A percentile compares a stretch with the other conserved stretches of the same genome.
Conservation (phyloP, 2,113 vertebrate genomes). For the Lophius piscatorius region DNA sequence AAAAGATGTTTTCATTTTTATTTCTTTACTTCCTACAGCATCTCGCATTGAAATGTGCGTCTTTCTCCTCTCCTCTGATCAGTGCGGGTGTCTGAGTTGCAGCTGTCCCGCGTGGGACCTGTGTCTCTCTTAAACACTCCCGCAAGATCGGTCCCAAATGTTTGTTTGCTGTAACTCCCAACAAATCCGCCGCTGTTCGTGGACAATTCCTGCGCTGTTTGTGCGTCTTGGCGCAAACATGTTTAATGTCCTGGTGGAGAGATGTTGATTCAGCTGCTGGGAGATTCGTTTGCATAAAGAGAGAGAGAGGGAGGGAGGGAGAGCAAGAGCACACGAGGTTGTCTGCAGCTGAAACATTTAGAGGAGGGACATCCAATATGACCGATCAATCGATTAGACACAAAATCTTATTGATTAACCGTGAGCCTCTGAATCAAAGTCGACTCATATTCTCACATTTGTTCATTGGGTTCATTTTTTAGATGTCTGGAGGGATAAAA, state of each 20-base stretch:
- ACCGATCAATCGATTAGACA: slow-evolving; percentile 27
- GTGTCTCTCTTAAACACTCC: slow-evolving; percentile 52
- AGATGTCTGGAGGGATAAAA: no score
- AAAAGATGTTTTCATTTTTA: no score
- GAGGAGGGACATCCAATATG: background rate
- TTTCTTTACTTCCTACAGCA: no score
- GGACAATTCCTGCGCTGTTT: slow-evolving; percentile 64
- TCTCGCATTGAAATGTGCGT: no score
- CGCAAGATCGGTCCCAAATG: slow-evolving; percentile 65
- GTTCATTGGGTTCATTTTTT: no score
- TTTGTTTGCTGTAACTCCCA: slow-evolving; percentile 78
- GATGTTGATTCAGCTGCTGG: slow-evolving; percentile 81
- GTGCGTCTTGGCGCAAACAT: slow-evolving; percentile 73
- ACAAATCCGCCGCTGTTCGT: slow-evolving; percentile 75
- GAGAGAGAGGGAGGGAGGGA: slow-evolving; percentile 6
- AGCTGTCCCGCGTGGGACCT: slow-evolving; percentile 62
- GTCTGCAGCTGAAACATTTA: slow-evolving; percentile 33
- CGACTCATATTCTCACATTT: no score
- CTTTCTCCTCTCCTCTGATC: background rate
- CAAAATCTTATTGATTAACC: background rate
- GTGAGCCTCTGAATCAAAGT: no score
- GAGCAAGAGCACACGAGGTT: slow-evolving; percentile 2
- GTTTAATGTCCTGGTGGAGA: slow-evolving; percentile 56
- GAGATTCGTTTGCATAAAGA: slow-evolving; percentile 63
- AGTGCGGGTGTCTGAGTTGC: slow-evolving; percentile 42